Evolutionary conservation across 1,140 invertebrate species (phyloP).

Genomic region (Magallana gigas): DNA sequence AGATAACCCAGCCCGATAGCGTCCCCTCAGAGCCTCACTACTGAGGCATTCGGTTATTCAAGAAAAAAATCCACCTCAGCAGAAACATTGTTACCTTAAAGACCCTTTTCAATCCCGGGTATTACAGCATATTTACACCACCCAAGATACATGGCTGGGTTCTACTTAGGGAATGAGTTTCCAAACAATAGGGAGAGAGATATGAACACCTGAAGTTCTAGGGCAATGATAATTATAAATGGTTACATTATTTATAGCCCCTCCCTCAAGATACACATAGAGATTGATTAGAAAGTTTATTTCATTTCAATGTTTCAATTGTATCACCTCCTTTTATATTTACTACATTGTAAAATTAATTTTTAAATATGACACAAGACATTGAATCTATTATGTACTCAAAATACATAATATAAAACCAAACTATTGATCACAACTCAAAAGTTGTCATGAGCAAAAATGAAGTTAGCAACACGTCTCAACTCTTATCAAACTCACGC

Average conservation of each 20-base stretch:
- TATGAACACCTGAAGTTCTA: not conserved
- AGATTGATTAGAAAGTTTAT: not conserved
- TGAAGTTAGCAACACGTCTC: not conserved
- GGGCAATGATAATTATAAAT: not conserved
- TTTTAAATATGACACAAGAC: too few relatives aligned
- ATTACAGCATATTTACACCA: not conserved
- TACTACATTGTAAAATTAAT: too few relatives aligned
- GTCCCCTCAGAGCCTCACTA: not conserved
- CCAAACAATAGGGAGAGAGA: not conserved
- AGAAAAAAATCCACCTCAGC: not conserved
- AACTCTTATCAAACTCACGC: constrained; percentile 14
- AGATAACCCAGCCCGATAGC: constrained; percentile 21
- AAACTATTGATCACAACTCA: not conserved
- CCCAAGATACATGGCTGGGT: not conserved
- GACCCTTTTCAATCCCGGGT: not conserved
- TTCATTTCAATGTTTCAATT: too few relatives aligned
- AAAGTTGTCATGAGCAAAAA: not conserved
- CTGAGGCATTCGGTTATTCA: constrained; percentile 4
- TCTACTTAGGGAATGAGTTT: not conserved
- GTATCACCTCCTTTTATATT: too few relatives aligned
- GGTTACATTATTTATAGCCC: not conserved
- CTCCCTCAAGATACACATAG: not conserved
- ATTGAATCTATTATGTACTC: too few relatives aligned
- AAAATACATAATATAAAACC: too few relatives aligned
- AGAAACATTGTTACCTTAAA: constrained; percentile 7